Evolutionary conservation across 1,140 invertebrate species (phyloP).

Genomic region (Helicoverpa zea): DNA sequence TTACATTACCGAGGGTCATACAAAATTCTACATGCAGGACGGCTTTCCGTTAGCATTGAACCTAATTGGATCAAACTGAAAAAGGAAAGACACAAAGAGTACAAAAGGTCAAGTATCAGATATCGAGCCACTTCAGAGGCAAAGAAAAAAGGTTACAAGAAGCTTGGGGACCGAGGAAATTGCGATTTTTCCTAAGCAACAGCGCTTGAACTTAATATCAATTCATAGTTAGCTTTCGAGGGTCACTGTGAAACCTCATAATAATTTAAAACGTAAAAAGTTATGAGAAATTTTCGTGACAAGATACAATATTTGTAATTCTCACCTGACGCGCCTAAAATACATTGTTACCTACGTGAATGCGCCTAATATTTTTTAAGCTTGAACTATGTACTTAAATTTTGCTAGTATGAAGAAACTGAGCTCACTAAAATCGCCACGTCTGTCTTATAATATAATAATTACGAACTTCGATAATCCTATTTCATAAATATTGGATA

Average conservation of each 20-base stretch:
- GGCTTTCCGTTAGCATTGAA: neutral
- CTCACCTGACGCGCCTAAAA: no score
- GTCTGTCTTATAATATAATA: no score
- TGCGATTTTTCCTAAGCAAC: neutral
- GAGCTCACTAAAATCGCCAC: no score
- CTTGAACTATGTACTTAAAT: no score
- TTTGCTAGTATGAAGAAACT: no score
- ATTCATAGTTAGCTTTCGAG: neutral
- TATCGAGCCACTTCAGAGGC: neutral
- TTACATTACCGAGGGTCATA: neutral
- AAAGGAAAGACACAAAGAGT: constrained; percentile 20
- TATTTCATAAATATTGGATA: no score
- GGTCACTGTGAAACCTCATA: neutral
- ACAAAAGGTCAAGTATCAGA: constrained; percentile 19
- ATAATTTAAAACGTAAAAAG: neutral
- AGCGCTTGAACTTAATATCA: neutral
- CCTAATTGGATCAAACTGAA: constrained; percentile 25
- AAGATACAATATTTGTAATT: no score
- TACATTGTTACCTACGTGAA: no score
- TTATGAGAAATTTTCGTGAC: no score
- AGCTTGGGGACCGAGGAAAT: neutral
- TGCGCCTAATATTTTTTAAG: no score
- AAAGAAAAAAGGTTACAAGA: constrained; percentile 19
- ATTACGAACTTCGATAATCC: no score
- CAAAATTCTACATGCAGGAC: neutral